Base-by-base conservation (phyloP, 2,888 invertebrate genomes). In the Spisula solida region DNA sequence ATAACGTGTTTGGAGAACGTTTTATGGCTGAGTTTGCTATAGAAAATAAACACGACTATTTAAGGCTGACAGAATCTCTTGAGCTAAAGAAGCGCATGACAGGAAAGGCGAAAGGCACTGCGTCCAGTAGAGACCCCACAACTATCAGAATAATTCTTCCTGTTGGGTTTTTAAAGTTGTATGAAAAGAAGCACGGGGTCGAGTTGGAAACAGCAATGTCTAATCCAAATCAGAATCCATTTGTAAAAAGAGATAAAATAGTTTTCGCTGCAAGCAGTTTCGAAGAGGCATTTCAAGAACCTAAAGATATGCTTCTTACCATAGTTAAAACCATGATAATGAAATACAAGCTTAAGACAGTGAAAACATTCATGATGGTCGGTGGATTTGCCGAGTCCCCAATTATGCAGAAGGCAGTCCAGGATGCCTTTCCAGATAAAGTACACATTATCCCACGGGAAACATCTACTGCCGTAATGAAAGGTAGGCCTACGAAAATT, bases 301-400 rank as follows among this genome's bases (percentile, higher is more conserved):
- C 88, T 25, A 78, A 48, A 48, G 80, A 79, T 12, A 34, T 82
- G 16, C 81, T 88, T 18, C 16, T 85, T 18, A 48, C 34, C 25
- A 87, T 85, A 55, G n/a, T 90, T 5, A 60, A 51, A 66, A 31
- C 51, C 25, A 48, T 88, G 10, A 31, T 84, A 25, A 31, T 10
- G 20, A 55, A 79, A 25, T n/a, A 20, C 16, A 51, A 78, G 16
- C 60, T 84, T 0, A 18, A 81, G 18, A 85, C 82, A 0, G 70
- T 88, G 0, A 56, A 81, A 4, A 90, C 51, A 41, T 85, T 90
- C 0, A 66, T 91, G 56, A 85, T 91, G 84, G 91, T 91, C 10
- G 91, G 91, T 1, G 91, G 91, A n/a, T 91, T 87, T 55, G 60
- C 87, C 18, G 91, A 91, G 47, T 91, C 91, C 29, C n/a, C 79